Conservation (phyloP, 2,888 invertebrate genomes). For the Ethmia dodecea region DNA sequence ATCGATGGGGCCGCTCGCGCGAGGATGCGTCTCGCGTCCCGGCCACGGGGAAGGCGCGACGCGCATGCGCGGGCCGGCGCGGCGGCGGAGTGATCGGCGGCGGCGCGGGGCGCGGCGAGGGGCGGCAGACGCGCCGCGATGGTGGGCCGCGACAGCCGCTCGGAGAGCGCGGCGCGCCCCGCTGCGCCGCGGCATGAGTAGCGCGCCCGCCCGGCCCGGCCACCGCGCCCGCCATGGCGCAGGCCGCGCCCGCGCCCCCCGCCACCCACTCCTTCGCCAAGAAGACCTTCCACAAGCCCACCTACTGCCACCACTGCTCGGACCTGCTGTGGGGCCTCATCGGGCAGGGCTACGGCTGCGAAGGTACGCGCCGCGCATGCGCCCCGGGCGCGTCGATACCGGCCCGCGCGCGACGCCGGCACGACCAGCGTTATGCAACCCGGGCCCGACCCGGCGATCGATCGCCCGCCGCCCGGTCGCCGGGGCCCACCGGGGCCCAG, state of each 20-base stretch:
- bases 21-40: constrained; percentile 19
- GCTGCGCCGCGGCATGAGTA: constrained; percentile 77
- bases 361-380: constrained; percentile 87
- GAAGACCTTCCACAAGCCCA: constrained; percentile 99
- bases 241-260: constrained; percentile 80
- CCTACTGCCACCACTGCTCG: constrained; percentile 99
- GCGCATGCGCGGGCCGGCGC: constrained; percentile 36
- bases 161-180: constrained; percentile 76
- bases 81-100: constrained; percentile 41
- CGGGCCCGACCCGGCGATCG: constrained; percentile 42
- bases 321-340: constrained; percentile 99
- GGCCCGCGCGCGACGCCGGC: constrained; percentile 45
- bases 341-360: constrained; percentile 99
- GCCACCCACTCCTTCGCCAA: constrained; percentile 97
- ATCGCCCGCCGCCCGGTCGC: constrained; percentile 14
- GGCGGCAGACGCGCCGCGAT: constrained; percentile 75
- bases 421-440: constrained; percentile 65
- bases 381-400: constrained; percentile 65
- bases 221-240: constrained; percentile 76
- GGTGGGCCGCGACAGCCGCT: constrained; percentile 79
- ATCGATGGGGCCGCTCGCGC: constrained; percentile 49
- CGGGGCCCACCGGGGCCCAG: neutral
- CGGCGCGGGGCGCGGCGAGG: constrained; percentile 28
- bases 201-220: constrained; percentile 74
- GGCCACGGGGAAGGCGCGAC: constrained; percentile 16